Evolutionary conservation across 2,113 vertebrate species (phyloP).

Genomic region (Spermophilus dauricus): DNA sequence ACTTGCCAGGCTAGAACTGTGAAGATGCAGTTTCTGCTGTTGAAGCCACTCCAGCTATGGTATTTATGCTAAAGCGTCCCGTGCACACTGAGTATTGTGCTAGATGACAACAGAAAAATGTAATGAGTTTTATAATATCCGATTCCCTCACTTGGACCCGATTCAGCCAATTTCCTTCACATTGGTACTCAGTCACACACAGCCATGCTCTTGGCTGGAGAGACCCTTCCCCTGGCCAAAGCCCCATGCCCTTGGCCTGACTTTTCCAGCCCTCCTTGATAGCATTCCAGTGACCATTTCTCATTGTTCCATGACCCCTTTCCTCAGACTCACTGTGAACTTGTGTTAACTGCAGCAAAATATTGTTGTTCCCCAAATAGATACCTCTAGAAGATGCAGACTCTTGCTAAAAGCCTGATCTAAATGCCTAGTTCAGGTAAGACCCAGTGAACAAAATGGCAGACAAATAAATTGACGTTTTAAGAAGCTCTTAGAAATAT

Average conservation of each 20-base stretch:
- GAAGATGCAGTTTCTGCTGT: background rate
- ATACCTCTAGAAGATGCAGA: background rate
- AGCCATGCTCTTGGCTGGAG: background rate
- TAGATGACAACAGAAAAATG: background rate
- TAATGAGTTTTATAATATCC: background rate
- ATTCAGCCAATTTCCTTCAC: background rate
- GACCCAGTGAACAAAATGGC: background rate
- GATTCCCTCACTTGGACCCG: no score
- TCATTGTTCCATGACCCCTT: fast-evolving
- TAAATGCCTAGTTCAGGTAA: background rate
- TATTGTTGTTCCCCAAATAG: background rate
- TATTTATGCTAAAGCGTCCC: no score
- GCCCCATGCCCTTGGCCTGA: background rate
- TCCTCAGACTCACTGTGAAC: background rate
- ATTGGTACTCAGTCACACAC: no score
- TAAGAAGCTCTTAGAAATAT: background rate
- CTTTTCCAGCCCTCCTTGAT: background rate
- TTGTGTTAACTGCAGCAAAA: background rate
- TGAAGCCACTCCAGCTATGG: background rate
- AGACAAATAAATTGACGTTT: background rate
- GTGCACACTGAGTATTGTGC: no score
- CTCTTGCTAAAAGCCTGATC: background rate
- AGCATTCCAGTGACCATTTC: background rate
- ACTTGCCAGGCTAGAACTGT: background rate
- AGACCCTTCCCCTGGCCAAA: background rate